Base-by-base conservation (phyloP, 2,797 vertebrate genomes). In the Parambassis ranga region DNA sequence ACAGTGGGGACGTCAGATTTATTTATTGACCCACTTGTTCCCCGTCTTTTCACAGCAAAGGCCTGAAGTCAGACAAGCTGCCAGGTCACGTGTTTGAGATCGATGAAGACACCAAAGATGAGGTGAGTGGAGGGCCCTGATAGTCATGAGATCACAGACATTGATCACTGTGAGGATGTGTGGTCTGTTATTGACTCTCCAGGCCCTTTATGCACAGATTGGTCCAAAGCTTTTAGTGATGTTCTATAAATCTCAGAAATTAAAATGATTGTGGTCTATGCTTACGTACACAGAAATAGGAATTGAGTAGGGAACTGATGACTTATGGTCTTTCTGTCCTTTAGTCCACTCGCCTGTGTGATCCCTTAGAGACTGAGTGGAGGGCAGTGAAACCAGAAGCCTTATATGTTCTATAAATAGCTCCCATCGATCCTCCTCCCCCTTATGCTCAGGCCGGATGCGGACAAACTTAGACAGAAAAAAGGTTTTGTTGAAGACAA, bases 81-180 rank as follows among this genome's bases (percentile, higher is more conserved):
- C 95, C 96, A 13, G 90, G 81, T 77, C 96, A 98, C 1, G 85
- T 95, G 48, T 99, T 97, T 80, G 97, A 99, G 90, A 91, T 96
- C 32, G 97, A 99, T 73, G 97, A 99, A 84, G 97, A 97, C 59
- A 94, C 96, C 52, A 98, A 97, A 90, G 97, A 99, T 8, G 97
- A 90, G 85, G 89, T 90, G 77, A 85, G 89, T 15, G 3, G 32
- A 61, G 8, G 18, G 8, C 16, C 20, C 44, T 1, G 13, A 58
- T 32, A 1, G 7, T 1, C 1, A 20, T 55, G 11, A 26, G 13
- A 38, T 71, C 31, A 14, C 42, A 48, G 51, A 24, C 48, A 36
- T 70, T 15, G 46, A 72, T 81, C 53, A 2, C 19, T 19, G 27
- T 38, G 15, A 51, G 31, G 49, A 18, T n/a, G 44, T 79, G 60